Evolutionary conservation across 2,888 invertebrate genomes (phyloP).

Genomic region (Drosophila ustulata): DNA sequence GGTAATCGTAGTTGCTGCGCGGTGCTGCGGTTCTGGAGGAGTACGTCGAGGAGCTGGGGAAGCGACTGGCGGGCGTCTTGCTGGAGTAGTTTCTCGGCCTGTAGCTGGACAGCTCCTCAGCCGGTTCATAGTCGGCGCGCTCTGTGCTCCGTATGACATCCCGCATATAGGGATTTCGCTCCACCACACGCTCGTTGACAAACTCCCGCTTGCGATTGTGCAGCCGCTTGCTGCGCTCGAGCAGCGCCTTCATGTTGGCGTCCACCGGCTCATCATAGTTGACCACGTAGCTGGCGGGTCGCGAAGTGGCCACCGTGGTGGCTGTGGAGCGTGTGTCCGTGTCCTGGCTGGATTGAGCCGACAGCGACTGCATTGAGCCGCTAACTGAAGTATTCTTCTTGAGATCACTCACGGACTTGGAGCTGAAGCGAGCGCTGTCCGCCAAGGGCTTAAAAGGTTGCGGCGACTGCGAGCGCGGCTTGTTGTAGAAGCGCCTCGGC

Average conservation of each 20-base stretch:
- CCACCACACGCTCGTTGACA: constrained; percentile 84
- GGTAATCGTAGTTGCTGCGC: constrained; percentile 62
- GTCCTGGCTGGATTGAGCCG: constrained; percentile 68
- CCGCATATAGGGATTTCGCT: constrained; percentile 84
- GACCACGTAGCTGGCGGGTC: constrained; percentile 43
- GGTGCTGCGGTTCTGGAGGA: constrained; percentile 41
- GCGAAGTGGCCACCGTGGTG: constrained; percentile 52
- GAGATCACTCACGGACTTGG: constrained; percentile 74
- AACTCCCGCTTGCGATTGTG: constrained; percentile 84
- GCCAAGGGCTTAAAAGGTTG: constrained; percentile 59
- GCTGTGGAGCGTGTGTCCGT: constrained; percentile 58
- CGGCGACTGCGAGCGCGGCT: constrained; percentile 75
- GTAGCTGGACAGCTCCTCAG: constrained; percentile 74
- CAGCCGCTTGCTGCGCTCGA: constrained; percentile 83
- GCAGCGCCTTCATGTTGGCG: constrained; percentile 77
- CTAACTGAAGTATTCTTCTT: constrained; percentile 61
- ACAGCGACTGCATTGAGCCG: constrained; percentile 61
- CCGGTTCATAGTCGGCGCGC: constrained; percentile 55
- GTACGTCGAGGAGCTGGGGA: constrained; percentile 75
- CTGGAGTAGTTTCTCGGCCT: constrained; percentile 72
- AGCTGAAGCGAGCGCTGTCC: constrained; percentile 56
- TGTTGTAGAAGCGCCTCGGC: constrained; percentile 33
- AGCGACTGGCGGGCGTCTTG: constrained; percentile 57
- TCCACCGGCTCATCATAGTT: constrained; percentile 67
- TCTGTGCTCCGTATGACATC: constrained; percentile 75